These are phyloP conservation scores for Pseudomyrmex dendroicus DNA, from an alignment of 1,140 invertebrate species.

Conservation along the genomic window DNA sequence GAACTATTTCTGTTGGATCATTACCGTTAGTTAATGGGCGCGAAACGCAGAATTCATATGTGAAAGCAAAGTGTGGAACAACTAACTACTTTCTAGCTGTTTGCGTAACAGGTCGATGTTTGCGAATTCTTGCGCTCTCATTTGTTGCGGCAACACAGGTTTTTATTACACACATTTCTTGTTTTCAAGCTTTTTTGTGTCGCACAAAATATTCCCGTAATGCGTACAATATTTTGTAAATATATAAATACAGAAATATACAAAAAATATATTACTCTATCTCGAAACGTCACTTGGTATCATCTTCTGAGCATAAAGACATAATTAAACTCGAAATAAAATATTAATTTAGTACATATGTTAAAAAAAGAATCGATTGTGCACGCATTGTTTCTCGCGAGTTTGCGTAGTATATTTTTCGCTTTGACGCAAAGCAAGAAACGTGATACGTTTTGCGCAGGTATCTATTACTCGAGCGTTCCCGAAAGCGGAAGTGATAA, in stretches of 20 bases:
- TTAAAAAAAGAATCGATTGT: conserved; percentile 13
- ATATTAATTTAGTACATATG: conserved; percentile 16
- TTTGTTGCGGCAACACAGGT: not conserved
- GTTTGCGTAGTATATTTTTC: not conserved
- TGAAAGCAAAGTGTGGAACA: conserved; percentile 20
- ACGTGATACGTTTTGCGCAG: not conserved
- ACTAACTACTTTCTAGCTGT: conserved; percentile 19
- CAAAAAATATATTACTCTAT: not conserved
- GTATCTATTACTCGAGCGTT: conserved; percentile 16
- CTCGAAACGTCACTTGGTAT: no score
- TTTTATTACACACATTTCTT: conserved; percentile 5
- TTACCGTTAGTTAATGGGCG: conserved; percentile 71
- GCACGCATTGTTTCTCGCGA: not conserved
- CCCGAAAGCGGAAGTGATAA: not conserved
- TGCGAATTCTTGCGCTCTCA: not conserved
- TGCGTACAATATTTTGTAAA: not conserved
- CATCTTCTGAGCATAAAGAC: not conserved
- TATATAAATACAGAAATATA: not conserved
- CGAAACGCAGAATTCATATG: conserved; percentile 60
- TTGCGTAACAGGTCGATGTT: conserved; percentile 6
- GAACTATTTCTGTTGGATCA: conserved; percentile 55
- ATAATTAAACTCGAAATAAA: conserved; percentile 33
- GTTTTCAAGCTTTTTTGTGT: not conserved
- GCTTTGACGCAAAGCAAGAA: conserved; percentile 19
- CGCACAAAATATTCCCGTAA: not conserved